These are phyloP conservation scores for Phaedon cochleariae DNA, from an alignment of 2,888 invertebrate species.

Conservation along the genomic window DNA sequence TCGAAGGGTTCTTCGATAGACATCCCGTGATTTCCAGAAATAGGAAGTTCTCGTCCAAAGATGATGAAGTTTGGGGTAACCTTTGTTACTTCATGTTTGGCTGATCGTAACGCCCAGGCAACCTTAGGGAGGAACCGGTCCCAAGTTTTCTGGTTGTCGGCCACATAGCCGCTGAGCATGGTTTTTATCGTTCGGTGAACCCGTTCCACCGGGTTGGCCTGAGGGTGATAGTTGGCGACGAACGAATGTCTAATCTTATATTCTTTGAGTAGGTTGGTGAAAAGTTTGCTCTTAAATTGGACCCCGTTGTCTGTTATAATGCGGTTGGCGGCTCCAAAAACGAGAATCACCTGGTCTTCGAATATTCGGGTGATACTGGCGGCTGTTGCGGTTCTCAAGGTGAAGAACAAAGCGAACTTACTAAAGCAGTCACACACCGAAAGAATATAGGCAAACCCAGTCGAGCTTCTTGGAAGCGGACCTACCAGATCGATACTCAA, in stretches of 20 bases:
- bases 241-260: no score
- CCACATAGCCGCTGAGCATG: slow-evolving; percentile 12
- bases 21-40: neutral
- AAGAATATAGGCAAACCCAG: slow-evolving; percentile 26
- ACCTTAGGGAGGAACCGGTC: slow-evolving; percentile 9
- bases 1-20: neutral
- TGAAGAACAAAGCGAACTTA: slow-evolving; percentile 41
- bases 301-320: no score
- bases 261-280: no score
- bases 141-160: slow-evolving; percentile 20
- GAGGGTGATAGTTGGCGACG: no score
- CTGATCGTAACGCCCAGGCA: neutral
- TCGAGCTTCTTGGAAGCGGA: slow-evolving; percentile 8
- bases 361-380: neutral
- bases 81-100: slow-evolving; percentile 8
- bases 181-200: neutral
- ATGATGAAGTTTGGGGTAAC: slow-evolving; percentile 10
- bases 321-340: no score
- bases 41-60: slow-evolving; percentile 9
- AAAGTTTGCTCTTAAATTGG: no score
- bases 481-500: slow-evolving; percentile 20
- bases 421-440: slow-evolving; percentile 39
- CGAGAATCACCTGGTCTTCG: no score
- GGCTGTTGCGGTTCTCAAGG: slow-evolving; percentile 40
- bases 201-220: neutral